Base-by-base conservation (phyloP, 2,888 invertebrate species). In the Xestia rhomboidea region DNA sequence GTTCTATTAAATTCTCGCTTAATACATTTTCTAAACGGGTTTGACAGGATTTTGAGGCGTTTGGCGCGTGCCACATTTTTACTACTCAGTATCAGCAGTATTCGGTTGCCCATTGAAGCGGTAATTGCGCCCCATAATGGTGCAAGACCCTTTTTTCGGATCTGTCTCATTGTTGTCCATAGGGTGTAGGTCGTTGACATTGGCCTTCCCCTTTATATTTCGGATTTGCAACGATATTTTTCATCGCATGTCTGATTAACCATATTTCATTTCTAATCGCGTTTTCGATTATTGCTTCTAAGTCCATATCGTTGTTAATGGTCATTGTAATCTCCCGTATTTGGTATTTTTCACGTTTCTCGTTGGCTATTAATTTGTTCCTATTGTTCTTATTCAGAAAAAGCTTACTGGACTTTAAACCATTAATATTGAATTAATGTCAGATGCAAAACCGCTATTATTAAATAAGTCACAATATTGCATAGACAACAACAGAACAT, bases 121-220 rank as follows among this genome's bases (percentile, higher is more conserved):
- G 92, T 94, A 95, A 96, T 96, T 95, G 92, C 93, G 93, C 89
- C 89, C 92, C 92, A 91, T 95, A 95, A 95, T 95, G 94, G 93
- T 90, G 91, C 88, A 94, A 92, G 94, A 92, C 95, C 96, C 96
- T 93, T 94, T 95, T 95, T 96, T 87, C 92, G 87, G 90, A 92
- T 93, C 91, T 92, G 90, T 93, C 92, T 92, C 92, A 94, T 96
- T 96, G 95, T 95, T 95, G 94, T 91, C 91, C 91, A 93, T 93
- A 93, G 95, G 95, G 94, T 93, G 93, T 92, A 89, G 96, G 96
- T 96, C 96, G 92, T 95, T 96, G 96, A 96, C 96, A 95, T 95
- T 95, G 94, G 94, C 94, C 93, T 93, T 95, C 95, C 95, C 87
- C 95, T 91, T 93, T 91, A 91, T 93, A 89, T 91, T 94, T 92